Evolutionary conservation across 2,888 invertebrate genomes (phyloP).

Genomic region (Heliothis peltigera): DNA sequence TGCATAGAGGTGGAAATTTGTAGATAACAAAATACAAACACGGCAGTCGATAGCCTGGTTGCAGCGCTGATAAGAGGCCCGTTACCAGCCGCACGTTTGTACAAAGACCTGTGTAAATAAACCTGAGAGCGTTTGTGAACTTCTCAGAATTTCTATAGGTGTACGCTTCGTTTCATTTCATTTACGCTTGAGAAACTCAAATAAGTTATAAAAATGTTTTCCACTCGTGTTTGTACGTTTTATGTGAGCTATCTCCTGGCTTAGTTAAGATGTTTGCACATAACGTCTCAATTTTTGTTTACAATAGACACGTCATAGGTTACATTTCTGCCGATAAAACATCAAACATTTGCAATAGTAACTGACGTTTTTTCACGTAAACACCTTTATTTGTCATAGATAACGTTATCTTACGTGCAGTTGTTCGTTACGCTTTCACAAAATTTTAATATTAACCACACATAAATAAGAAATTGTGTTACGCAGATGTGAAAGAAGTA

Average conservation of each 20-base stretch:
- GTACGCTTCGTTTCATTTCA: slow-evolving; percentile 54
- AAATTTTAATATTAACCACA: slow-evolving; percentile 20
- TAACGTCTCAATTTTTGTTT: slow-evolving; percentile 3
- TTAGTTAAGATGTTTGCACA: neutral
- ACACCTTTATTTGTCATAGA: slow-evolving; percentile 53
- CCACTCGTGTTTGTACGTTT: slow-evolving; percentile 37
- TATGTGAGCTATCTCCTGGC: slow-evolving; percentile 34
- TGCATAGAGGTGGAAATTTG: slow-evolving; percentile 77
- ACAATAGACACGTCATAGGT: neutral
- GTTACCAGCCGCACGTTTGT: slow-evolving; percentile 71
- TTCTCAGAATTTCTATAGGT: slow-evolving; percentile 61
- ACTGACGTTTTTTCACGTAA: slow-evolving; percentile 8
- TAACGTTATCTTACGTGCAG: slow-evolving; percentile 55
- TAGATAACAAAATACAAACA: slow-evolving; percentile 84
- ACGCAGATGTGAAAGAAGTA: slow-evolving; percentile 35
- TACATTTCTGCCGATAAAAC: neutral
- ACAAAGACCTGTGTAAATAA: slow-evolving; percentile 63
- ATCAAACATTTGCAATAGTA: slow-evolving; percentile 2
- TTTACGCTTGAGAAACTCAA: slow-evolving; percentile 66
- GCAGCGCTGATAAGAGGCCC: slow-evolving; percentile 78
- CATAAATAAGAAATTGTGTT: slow-evolving; percentile 11
- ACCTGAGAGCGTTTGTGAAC: slow-evolving; percentile 56
- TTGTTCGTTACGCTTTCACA: slow-evolving; percentile 20
- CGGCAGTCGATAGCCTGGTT: slow-evolving; percentile 87
- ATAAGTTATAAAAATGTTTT: slow-evolving; percentile 58